These are phyloP conservation scores for Metellina segmentata DNA, from an alignment of 2,888 invertebrate genomes.

Conservation along the genomic window DNA sequence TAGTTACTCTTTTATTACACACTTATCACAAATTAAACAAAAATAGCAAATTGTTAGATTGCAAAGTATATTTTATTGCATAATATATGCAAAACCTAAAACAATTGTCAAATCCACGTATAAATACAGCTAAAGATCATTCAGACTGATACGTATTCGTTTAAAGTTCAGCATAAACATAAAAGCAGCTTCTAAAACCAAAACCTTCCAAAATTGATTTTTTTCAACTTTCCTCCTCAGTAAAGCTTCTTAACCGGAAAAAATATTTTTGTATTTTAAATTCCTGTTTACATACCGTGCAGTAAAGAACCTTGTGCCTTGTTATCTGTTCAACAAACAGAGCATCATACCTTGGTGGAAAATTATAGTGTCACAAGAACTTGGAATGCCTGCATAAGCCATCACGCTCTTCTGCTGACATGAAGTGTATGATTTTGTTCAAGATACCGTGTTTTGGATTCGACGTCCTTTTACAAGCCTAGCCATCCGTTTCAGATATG, in stretches of 20 bases:
- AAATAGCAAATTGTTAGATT: too few species aligned
- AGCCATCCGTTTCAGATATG: constrained; percentile 32
- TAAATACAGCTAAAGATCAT: too few species aligned
- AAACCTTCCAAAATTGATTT: too few species aligned
- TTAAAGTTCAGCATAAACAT: too few species aligned
- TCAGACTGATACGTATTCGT: too few species aligned
- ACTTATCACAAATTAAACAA: too few species aligned
- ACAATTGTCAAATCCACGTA: too few species aligned
- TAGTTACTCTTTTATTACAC: too few species aligned
- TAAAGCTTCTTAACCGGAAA: not conserved
- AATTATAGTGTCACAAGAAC: constrained; percentile 27
- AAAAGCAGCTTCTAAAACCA: too few species aligned
- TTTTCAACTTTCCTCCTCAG: not conserved
- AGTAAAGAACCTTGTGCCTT: not conserved
- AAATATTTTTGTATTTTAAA: not conserved
- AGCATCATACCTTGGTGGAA: not conserved
- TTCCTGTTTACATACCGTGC: not conserved
- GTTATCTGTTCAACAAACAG: constrained; percentile 16
- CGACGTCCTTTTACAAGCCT: constrained; percentile 12
- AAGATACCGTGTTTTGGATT: not conserved
- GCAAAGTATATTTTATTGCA: too few species aligned
- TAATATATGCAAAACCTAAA: too few species aligned
- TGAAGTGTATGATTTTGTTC: constrained; percentile 24
- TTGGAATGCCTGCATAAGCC: not conserved
- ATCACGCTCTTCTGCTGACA: constrained; percentile 13